Conservation (phyloP, 2,888 invertebrate genomes). For the Latheticus oryzae region DNA sequence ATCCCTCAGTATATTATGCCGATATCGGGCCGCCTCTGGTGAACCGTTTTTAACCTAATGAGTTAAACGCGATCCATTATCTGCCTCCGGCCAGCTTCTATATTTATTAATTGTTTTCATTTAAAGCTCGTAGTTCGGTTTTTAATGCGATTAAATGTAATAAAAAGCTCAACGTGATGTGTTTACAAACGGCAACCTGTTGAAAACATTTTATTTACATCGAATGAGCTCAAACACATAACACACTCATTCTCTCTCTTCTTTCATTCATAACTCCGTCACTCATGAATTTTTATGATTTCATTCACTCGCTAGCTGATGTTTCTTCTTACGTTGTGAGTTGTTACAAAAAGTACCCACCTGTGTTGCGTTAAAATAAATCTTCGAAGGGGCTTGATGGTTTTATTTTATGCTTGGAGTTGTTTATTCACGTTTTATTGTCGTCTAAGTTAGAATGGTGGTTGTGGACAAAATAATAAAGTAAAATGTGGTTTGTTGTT, state of each 20-base stretch:
- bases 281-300: conserved; percentile 51
- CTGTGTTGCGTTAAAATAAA: conserved; percentile 23
- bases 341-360: conserved; percentile 29
- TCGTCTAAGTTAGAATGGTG: conserved; percentile 8
- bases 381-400: conserved; percentile 17
- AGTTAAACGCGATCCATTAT: conserved; percentile 29
- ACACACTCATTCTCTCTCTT: conserved; percentile 48
- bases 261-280: conserved; percentile 52
- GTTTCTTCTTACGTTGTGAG: conserved; percentile 29
- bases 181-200: conserved; percentile 56
- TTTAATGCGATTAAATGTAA: conserved; percentile 51
- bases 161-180: conserved; percentile 53
- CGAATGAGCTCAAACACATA: conserved; percentile 49
- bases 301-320: conserved; percentile 40
- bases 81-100: conserved; percentile 10
- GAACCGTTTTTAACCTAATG: conserved; percentile 25
- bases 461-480: conserved; percentile 6
- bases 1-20: conserved; percentile 6
- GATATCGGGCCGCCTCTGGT: conserved; percentile 3
- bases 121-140: conserved; percentile 42
- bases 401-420: conserved; percentile 10
- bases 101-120: conserved; percentile 41
- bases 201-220: conserved; percentile 57
- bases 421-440: conserved; percentile 25
- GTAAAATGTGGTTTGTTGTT: conserved; percentile 5